Evolutionary conservation across 2,888 invertebrate genomes (phyloP).

Genomic region (Thecocarcelia acutangulata): DNA sequence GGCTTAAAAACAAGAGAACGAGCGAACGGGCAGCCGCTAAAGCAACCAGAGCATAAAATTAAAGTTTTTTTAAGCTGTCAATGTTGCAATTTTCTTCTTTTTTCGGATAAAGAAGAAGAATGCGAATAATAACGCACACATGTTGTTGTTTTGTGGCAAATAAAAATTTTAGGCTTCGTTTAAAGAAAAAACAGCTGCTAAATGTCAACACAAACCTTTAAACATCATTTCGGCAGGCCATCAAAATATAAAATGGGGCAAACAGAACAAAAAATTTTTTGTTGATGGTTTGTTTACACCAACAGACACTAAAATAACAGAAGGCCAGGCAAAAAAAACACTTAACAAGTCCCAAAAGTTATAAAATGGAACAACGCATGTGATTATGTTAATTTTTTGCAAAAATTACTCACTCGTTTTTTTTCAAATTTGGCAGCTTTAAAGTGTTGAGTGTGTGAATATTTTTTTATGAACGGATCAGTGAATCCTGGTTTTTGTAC

Average conservation of each 20-base stretch:
- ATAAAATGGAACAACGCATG: constrained; percentile 57
- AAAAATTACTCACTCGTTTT: constrained; percentile 6
- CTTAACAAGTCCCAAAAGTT: constrained; percentile 41
- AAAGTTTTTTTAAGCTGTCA: constrained; percentile 62
- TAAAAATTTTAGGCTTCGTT: constrained; percentile 44
- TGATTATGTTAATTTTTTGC: constrained; percentile 64
- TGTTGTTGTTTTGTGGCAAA: constrained; percentile 33
- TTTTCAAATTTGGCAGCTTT: constrained; percentile 20
- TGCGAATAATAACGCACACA: constrained; percentile 48
- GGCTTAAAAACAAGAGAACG: constrained; percentile 26
- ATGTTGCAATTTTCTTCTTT: constrained; percentile 29
- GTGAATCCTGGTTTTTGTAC: constrained; percentile 38
- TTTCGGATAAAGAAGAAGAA: not conserved
- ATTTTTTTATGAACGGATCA: constrained; percentile 33
- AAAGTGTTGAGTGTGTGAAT: constrained; percentile 32
- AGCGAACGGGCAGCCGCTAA: constrained; percentile 45
- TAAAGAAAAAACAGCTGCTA: constrained; percentile 60
- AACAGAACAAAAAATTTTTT: constrained; percentile 1
- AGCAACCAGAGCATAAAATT: constrained; percentile 56
- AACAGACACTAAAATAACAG: constrained; percentile 62
- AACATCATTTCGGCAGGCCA: constrained; percentile 57
- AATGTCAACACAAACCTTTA: constrained; percentile 65
- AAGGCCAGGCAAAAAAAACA: constrained; percentile 22
- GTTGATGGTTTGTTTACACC: constrained; percentile 69
- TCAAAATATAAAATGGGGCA: constrained; percentile 34